phyloP scores from a whole-genome alignment of 2,888 invertebrate species.

The Saturnia pavonia region DNA sequence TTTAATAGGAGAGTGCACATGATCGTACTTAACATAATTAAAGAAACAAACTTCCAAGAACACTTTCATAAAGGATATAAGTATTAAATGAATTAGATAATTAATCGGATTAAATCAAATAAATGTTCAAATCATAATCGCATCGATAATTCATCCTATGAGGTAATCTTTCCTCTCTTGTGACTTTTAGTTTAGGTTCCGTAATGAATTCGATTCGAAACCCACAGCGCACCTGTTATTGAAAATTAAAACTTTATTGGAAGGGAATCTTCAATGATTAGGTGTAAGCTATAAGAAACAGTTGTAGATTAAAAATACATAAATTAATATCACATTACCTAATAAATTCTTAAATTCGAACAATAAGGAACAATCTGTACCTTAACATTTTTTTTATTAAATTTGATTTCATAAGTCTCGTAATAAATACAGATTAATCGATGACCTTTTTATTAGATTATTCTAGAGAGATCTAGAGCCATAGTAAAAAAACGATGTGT shows the following conservation, averaged over 20 bases:
- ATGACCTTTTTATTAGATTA: no score
- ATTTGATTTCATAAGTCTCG: no score
- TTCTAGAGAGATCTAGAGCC: no score
- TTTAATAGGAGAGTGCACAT: not conserved
- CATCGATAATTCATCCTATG: slow-evolving; percentile 30
- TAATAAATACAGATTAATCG: no score
- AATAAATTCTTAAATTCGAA: no score
- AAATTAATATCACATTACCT: no score
- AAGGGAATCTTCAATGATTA: slow-evolving; percentile 41
- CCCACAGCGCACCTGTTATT: slow-evolving; percentile 50
- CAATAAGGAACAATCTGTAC: no score
- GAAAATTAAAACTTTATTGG: slow-evolving; percentile 54
- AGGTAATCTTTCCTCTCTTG: slow-evolving; percentile 28
- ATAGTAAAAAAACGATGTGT: no score
- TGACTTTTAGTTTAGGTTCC: slow-evolving; percentile 37
- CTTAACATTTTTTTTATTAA: no score
- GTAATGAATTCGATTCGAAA: slow-evolving; percentile 45
- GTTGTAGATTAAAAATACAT: not conserved
- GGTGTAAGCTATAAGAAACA: slow-evolving; percentile 26
- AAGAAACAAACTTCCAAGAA: not conserved
- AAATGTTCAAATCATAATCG: slow-evolving; percentile 30
- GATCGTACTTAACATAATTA: not conserved
- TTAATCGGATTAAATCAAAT: slow-evolving; percentile 22
- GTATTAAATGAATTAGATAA: not conserved
- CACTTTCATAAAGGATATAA: not conserved